Evolutionary conservation across 30 jellyfish, hydroid and myxozoan genomes (phyloP), one percentile per base, ranked within the genome.

Genomic region (Calvadosia cruxmelitensis): DNA sequence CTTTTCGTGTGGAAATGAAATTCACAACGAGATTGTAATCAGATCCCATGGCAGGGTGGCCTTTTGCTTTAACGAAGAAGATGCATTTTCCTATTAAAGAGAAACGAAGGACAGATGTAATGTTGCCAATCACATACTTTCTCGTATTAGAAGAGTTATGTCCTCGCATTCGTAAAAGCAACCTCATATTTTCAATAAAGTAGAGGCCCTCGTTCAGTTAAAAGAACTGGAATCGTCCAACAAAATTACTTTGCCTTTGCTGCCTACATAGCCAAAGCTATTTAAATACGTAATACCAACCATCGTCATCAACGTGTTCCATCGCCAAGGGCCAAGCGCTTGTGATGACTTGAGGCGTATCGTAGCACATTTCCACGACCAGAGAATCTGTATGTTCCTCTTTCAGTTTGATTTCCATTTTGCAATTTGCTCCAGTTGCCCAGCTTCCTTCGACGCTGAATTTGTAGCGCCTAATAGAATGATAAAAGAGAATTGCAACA

Each of bases 301-400:
- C 57, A 5, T 42, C 57, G 15, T 42, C 57, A 10, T 20, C 57
- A 42, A 42, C 57, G 20, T 42, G 20, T 5, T 42, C 15, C 57
- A 42, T 42, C 20, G 57, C 57, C 57, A 42, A 42, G 15, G 57
- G 57, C 57, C 57, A 42, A 42, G 57, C 57, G 20, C 57, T 42
- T 42, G 57, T 42, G 20, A 42, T 42, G 15, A 20, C 20, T 42
- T 42, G 57, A 5, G 10, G 10, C 15, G 57, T 42, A 5, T 10
- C 57, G 20, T 5, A 42, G 20, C 57, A 42, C 10, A 42, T 42
- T 42, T 42, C 57, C 20, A 42, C 20, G 20, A 42, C 20, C 10
- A 42, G 57, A 5, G 57, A 42, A 42, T 42, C 57, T 42, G 57
- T 42, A 5, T 42, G 57, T 5, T 42, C 57, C 20, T 42, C 57